phyloP scores from a whole-genome alignment of 1,140 invertebrate genomes.

The Stratiolaelaps scimitus region DNA sequence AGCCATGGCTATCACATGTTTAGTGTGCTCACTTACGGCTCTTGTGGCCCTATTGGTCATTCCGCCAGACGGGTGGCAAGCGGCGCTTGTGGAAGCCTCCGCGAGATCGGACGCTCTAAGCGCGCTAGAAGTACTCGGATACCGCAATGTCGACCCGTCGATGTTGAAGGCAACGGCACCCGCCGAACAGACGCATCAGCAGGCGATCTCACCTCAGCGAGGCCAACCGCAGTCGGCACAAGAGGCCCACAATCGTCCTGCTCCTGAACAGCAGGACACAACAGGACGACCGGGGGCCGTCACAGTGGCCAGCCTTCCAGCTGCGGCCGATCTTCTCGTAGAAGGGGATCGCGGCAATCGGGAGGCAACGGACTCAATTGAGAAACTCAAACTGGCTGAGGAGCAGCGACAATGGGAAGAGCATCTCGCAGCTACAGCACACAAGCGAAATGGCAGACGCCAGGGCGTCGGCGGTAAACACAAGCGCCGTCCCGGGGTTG shows the following conservation, averaged over 20 bases:
- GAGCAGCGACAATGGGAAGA: slow-evolving; percentile 22
- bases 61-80: no score
- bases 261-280: background rate
- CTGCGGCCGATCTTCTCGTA: background rate
- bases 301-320: background rate
- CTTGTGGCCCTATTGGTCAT: background rate
- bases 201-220: background rate
- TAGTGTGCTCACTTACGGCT: slow-evolving; percentile 12
- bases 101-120: background rate
- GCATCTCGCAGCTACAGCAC: background rate
- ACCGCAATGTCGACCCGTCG: slow-evolving; percentile 6
- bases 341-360: slow-evolving; percentile 4
- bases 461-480: background rate
- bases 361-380: background rate
- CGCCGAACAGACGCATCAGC: background rate
- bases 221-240: no score
- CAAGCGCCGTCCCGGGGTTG: background rate
- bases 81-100: background rate
- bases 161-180: background rate
- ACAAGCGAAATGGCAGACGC: background rate
- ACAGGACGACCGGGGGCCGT: background rate
- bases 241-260: background rate
- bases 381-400: background rate
- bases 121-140: background rate
- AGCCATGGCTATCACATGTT: slow-evolving; percentile 13